phyloP scores from a whole-genome alignment of 2,797 vertebrate species.

The Accipiter fasciatus region DNA sequence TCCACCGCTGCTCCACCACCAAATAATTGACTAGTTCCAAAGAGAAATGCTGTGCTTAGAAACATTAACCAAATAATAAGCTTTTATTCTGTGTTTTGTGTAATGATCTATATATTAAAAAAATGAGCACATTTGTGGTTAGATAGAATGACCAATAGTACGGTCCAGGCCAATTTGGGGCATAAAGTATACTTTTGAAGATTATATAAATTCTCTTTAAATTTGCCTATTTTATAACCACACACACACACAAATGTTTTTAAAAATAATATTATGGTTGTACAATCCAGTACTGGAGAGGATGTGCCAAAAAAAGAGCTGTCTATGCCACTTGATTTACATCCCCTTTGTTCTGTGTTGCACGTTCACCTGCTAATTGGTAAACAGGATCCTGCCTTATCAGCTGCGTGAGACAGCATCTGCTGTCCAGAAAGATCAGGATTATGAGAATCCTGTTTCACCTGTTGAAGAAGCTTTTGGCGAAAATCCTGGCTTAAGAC shows the following conservation, averaged over 20 bases:
- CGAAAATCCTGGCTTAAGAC: not conserved
- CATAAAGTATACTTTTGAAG: not conserved
- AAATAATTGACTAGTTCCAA: not conserved
- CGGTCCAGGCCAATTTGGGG: not conserved
- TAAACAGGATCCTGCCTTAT: constrained; percentile 33
- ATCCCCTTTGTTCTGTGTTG: not conserved
- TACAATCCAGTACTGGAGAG: not conserved
- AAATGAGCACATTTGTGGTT: not conserved
- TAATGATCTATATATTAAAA: not conserved
- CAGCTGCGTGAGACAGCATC: not conserved
- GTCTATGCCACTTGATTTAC: not conserved
- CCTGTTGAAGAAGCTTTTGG: not conserved
- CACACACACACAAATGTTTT: not conserved
- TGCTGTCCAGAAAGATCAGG: constrained; percentile 25
- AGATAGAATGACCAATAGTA: not conserved
- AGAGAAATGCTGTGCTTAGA: not conserved
- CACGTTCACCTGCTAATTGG: not conserved
- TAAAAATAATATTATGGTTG: not conserved
- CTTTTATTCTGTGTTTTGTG: not conserved
- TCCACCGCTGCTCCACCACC: not conserved
- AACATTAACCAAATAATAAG: not conserved
- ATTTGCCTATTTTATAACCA: not conserved
- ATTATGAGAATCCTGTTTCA: constrained; percentile 1
- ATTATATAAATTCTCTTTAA: not conserved
- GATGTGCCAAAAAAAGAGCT: constrained; percentile 1